phyloP scores from a whole-genome alignment of 2,888 invertebrate genomes.

The Hyppa rectilinea region DNA sequence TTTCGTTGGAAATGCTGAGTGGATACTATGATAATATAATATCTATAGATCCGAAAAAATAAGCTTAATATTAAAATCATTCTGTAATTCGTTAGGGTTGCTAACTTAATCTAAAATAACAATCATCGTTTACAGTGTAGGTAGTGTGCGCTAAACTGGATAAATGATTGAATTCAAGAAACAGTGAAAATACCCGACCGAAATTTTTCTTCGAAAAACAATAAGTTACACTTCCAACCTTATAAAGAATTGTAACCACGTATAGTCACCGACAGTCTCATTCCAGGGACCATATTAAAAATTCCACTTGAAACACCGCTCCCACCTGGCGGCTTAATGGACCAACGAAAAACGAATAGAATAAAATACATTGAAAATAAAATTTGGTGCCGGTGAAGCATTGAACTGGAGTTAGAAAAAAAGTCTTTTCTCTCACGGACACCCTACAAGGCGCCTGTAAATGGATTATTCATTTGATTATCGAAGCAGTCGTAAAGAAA shows the following conservation, averaged over 20 bases:
- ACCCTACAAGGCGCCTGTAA: conserved; percentile 74
- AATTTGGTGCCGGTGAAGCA: conserved; percentile 42
- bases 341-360: conserved; percentile 66
- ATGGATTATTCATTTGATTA: conserved; percentile 89
- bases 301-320: conserved; percentile 73
- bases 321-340: conserved; percentile 74
- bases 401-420: conserved; percentile 43
- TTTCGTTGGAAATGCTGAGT: neutral
- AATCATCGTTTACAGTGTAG: neutral
- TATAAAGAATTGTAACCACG: conserved; percentile 65
- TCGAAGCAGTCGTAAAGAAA: conserved; percentile 84
- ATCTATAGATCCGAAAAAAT: too few species aligned
- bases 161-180: conserved; percentile 22
- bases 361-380: conserved; percentile 66
- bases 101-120: too few species aligned
- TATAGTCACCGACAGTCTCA: conserved; percentile 67
- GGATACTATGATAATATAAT: neutral
- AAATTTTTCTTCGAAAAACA: conserved; percentile 60
- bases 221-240: conserved; percentile 62
- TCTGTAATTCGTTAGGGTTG: neutral
- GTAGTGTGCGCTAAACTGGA: neutral
- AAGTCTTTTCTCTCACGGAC: conserved; percentile 67
- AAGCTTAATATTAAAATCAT: neutral
- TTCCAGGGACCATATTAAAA: conserved; percentile 70
- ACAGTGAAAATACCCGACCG: conserved; percentile 17